phyloP scores from a whole-genome alignment of 2,797 vertebrate species.

The Pogoniulus pusillus region DNA sequence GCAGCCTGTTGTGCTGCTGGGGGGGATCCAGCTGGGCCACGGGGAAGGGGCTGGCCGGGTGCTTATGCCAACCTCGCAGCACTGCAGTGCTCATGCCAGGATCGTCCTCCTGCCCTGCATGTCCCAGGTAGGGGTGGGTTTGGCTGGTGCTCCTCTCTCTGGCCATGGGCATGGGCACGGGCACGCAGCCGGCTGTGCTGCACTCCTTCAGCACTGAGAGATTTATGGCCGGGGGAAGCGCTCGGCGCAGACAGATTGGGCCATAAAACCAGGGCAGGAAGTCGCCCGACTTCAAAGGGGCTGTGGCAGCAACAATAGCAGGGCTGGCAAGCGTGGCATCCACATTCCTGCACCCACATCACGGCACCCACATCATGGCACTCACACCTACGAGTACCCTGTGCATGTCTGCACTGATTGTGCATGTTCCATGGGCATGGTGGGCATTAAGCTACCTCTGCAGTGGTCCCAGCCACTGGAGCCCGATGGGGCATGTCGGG shows the following conservation, averaged over 20 bases:
- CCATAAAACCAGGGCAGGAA: slow-evolving; percentile 39
- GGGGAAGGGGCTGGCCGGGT: neutral
- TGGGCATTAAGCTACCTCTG: neutral
- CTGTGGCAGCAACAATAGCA: neutral
- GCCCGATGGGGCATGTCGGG: fast-evolving
- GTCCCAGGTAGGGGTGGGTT: neutral
- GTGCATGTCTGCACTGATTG: neutral
- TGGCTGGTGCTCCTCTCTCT: fast-evolving
- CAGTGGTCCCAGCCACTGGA: neutral
- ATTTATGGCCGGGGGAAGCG: neutral
- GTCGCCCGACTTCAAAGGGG: slow-evolving; percentile 25
- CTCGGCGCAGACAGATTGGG: neutral
- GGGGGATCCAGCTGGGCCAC: fast-evolving
- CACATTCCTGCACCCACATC: neutral
- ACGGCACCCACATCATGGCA: neutral
- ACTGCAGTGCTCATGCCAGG: fast-evolving
- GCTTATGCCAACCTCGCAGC: no score
- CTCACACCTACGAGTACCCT: no score
- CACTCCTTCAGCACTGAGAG: neutral
- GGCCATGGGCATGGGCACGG: neutral
- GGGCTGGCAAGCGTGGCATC: neutral
- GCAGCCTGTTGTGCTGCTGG: fast-evolving
- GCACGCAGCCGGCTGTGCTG: fast-evolving
- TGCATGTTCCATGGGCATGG: fast-evolving
- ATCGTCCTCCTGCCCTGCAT: neutral